A percentile compares a stretch with the other conserved stretches of the same genome.
These are phyloP conservation scores for Microplitis mediator DNA, from an alignment of 1,140 invertebrate species.

Conservation along the genomic window DNA sequence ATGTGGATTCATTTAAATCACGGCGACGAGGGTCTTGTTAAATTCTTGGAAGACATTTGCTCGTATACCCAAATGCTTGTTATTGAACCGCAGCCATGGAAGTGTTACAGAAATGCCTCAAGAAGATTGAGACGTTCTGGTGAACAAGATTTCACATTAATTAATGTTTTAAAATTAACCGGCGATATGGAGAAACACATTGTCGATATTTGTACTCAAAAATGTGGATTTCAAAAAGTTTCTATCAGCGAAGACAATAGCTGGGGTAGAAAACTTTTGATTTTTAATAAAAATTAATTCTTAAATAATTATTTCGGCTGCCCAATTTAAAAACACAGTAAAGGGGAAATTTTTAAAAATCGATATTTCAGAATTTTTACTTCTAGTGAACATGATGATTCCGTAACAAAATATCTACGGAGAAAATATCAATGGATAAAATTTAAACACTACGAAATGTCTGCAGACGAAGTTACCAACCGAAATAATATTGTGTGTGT, in stretches of 20 bases:
- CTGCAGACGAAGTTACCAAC: too few relatives aligned
- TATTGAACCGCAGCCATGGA: conserved; percentile 83
- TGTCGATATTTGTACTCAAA: conserved; percentile 60
- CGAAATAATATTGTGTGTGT: too few relatives aligned
- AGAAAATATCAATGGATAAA: too few relatives aligned
- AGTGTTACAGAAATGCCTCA: conserved; percentile 76
- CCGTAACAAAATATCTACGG: too few relatives aligned
- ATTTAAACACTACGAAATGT: too few relatives aligned
- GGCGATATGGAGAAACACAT: conserved; percentile 68
- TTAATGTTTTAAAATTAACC: conserved; percentile 65
- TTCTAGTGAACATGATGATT: too few relatives aligned
- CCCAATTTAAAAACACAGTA: too few relatives aligned
- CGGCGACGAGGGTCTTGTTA: conserved; percentile 72
- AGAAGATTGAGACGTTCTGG: conserved; percentile 70
- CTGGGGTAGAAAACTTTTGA: conserved; percentile 72
- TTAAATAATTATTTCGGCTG: too few relatives aligned
- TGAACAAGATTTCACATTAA: conserved; percentile 65
- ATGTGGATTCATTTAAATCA: conserved; percentile 89
- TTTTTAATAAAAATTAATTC: conserved; percentile 51
- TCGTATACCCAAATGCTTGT: conserved; percentile 66
- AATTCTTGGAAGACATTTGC: conserved; percentile 67
- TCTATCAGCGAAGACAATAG: conserved; percentile 65
- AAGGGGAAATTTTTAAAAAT: too few relatives aligned
- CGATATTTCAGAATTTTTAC: too few relatives aligned
- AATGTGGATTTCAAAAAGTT: conserved; percentile 63